phyloP scores from a whole-genome alignment of 2,888 invertebrate genomes.

The Drosophila meridionalis region DNA sequence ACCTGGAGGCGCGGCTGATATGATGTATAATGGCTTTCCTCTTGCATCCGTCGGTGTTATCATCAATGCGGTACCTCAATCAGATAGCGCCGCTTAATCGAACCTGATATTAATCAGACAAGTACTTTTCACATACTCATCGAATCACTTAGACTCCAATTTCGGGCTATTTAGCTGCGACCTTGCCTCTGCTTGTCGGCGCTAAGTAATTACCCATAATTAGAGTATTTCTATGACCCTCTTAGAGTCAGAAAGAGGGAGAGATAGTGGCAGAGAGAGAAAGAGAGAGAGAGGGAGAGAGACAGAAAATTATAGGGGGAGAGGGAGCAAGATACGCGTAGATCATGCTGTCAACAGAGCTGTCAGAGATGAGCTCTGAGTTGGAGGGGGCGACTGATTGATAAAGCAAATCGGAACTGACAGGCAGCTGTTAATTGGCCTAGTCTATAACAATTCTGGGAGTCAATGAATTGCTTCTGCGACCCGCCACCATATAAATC shows the following conservation, averaged over 20 bases:
- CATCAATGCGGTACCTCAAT: constrained; percentile 19
- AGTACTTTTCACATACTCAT: constrained; percentile 8
- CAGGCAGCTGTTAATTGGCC: constrained; percentile 73
- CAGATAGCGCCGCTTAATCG: constrained; percentile 11
- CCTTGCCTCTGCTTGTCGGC: constrained; percentile 39
- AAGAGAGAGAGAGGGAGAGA: background rate
- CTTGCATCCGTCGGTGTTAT: constrained; percentile 30
- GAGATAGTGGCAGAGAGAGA: background rate
- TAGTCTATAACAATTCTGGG: constrained; percentile 65
- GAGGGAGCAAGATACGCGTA: constrained; percentile 26
- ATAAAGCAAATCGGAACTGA: constrained; percentile 67
- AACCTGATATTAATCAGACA: constrained; percentile 24
- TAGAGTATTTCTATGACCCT: constrained; percentile 37
- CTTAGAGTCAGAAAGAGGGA: no score
- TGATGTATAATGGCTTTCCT: constrained; percentile 14
- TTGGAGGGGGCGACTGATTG: constrained; percentile 41
- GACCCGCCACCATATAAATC: constrained; percentile 59
- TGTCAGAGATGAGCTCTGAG: constrained; percentile 6
- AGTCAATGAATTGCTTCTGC: constrained; percentile 54
- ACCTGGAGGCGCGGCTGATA: constrained; percentile 7
- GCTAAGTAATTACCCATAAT: constrained; percentile 57
- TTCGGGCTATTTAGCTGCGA: constrained; percentile 14
- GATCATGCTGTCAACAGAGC: constrained; percentile 61
- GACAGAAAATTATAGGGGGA: background rate
- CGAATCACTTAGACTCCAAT: constrained; percentile 59